phyloP scores from a whole-genome alignment of 2,888 invertebrate species.

The Apamea sordens region DNA sequence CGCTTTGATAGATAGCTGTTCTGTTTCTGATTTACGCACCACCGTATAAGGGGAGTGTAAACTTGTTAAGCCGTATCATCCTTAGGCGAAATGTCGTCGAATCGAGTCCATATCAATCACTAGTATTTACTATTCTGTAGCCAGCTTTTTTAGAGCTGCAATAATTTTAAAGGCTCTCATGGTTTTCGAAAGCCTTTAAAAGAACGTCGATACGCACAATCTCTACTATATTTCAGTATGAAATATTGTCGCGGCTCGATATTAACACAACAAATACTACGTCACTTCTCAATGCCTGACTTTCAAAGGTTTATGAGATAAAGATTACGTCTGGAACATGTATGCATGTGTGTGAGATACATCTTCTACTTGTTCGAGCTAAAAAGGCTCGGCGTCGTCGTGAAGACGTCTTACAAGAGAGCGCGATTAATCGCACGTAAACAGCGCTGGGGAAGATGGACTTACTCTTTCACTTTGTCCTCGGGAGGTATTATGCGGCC shows the following conservation, averaged over 20 bases:
- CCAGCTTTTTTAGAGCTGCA: slow-evolving; percentile 33
- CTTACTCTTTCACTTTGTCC: slow-evolving; percentile 83
- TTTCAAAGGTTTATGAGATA: slow-evolving; percentile 63
- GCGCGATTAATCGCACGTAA: slow-evolving; percentile 75
- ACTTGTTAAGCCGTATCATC: slow-evolving; percentile 71
- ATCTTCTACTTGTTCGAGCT: slow-evolving; percentile 75
- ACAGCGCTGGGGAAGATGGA: slow-evolving; percentile 67
- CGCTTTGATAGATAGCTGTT: slow-evolving; percentile 84
- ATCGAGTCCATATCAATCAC: slow-evolving; percentile 67
- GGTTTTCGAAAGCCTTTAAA: slow-evolving; percentile 52
- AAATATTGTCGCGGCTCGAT: slow-evolving; percentile 58
- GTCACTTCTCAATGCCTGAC: slow-evolving; percentile 63
- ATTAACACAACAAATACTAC: slow-evolving; percentile 64
- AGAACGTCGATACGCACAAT: slow-evolving; percentile 54
- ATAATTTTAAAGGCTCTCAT: slow-evolving; percentile 38
- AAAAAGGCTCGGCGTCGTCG: slow-evolving; percentile 64
- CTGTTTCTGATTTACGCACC: slow-evolving; percentile 84
- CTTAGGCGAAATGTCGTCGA: slow-evolving; percentile 66
- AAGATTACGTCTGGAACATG: slow-evolving; percentile 61
- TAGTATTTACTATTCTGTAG: slow-evolving; percentile 62
- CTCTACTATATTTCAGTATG: slow-evolving; percentile 54
- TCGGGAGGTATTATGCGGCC: slow-evolving; percentile 85
- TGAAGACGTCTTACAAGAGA: slow-evolving; percentile 64
- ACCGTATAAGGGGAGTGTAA: slow-evolving; percentile 76
- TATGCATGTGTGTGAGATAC: slow-evolving; percentile 65